These are phyloP conservation scores for Mirounga angustirostris DNA, from an alignment of 2,113 vertebrate genomes.

Conservation along the genomic window DNA sequence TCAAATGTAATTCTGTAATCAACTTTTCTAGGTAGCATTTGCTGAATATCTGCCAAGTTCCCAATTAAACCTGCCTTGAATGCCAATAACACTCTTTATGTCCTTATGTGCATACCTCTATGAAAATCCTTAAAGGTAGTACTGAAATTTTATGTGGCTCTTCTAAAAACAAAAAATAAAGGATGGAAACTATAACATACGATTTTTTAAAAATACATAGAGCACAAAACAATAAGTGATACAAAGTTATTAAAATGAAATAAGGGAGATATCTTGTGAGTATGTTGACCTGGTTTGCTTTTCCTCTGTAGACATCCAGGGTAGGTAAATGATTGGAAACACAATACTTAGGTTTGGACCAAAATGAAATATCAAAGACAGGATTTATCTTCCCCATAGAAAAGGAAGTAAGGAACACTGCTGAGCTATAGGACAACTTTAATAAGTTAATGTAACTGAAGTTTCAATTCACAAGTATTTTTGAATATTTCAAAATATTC, in stretches of 20 bases:
- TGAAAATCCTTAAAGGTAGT: neutral
- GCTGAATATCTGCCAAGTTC: slow-evolving; percentile 54
- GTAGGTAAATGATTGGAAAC: neutral
- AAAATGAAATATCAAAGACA: neutral
- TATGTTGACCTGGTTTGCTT: neutral
- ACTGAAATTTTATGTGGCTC: neutral
- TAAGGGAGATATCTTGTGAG: neutral
- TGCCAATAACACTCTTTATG: neutral
- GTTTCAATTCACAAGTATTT: neutral
- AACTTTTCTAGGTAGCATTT: slow-evolving; percentile 42
- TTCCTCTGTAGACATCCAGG: neutral
- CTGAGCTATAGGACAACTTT: neutral
- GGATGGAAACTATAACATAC: neutral
- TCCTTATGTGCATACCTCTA: neutral
- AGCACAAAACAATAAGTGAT: neutral
- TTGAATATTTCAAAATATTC: neutral
- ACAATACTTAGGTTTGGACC: neutral
- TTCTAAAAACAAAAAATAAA: neutral
- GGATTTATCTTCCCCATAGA: neutral
- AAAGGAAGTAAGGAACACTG: neutral
- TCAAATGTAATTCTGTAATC: slow-evolving; percentile 68
- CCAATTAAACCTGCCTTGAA: slow-evolving; percentile 21
- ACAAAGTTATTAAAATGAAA: neutral
- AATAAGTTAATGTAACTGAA: neutral
- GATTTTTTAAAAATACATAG: neutral